Conservation (phyloP, 2,888 invertebrate species). For the Fragum whitleyi region DNA sequence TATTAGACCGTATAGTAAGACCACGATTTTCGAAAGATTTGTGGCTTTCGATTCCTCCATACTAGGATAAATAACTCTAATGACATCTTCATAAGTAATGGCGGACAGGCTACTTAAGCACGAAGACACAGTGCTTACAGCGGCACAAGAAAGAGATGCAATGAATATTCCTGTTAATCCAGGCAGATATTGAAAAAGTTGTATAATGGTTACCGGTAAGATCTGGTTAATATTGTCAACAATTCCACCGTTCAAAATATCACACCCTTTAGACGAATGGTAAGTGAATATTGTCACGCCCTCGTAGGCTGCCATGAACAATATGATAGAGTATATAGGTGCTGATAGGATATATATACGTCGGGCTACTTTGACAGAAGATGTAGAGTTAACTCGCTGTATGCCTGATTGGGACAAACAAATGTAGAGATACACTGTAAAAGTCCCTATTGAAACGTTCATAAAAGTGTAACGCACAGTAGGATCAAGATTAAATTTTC, state of each 20-base stretch:
- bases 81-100: conserved; percentile 33
- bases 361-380: conserved; percentile 3
- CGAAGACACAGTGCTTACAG: conserved; percentile 53
- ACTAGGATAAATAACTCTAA: conserved; percentile 19
- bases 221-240: conserved; percentile 45
- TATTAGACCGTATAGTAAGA: conserved; percentile 31
- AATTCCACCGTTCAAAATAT: conserved; percentile 29
- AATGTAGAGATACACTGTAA: conserved; percentile 22
- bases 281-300: conserved; percentile 54
- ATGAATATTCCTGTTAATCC: conserved; percentile 53
- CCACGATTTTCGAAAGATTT: conserved; percentile 19
- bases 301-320: conserved; percentile 21
- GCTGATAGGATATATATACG: conserved; percentile 26
- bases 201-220: conserved; percentile 33
- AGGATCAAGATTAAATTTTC: conserved; percentile 38
- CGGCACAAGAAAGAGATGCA: conserved; percentile 49
- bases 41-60: conserved; percentile 21
- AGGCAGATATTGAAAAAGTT: conserved; percentile 42
- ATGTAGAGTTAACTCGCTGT: conserved; percentile 44
- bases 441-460: conserved; percentile 31
- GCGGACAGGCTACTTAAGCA: conserved; percentile 16
- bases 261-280: conserved; percentile 41
- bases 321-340: conserved; percentile 26
- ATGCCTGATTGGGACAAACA: conserved; percentile 44
- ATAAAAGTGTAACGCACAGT: conserved; percentile 40